Percentiles rank a stretch among this genome's conserved stretches.
Evolutionary conservation across 1,140 invertebrate species (phyloP).

Genomic region (Formica selysi): DNA sequence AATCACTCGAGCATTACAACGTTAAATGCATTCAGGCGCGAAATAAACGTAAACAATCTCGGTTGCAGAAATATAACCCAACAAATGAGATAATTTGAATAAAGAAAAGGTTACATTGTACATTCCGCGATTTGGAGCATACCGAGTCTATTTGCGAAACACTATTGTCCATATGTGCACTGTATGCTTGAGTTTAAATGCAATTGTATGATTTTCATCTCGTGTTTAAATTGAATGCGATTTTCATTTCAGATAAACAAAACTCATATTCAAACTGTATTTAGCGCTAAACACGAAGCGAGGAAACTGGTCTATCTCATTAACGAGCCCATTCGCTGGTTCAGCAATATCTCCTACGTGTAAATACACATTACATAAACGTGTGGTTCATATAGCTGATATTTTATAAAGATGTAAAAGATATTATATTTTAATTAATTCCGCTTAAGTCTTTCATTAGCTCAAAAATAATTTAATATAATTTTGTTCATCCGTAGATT

Average conservation of each 20-base stretch:
- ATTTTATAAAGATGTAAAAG: background rate
- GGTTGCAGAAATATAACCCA: background rate
- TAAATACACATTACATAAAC: conserved; percentile 4
- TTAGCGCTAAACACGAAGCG: conserved; percentile 35
- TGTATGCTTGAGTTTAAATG: conserved; percentile 23
- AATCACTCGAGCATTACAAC: background rate
- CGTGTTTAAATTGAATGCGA: conserved; percentile 50
- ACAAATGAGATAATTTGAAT: conserved; percentile 49
- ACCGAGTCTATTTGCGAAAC: conserved; percentile 35
- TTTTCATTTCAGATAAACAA: conserved; percentile 64
- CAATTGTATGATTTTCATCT: conserved; percentile 61
- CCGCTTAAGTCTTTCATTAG: background rate
- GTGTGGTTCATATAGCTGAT: background rate
- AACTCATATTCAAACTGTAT: conserved; percentile 54
- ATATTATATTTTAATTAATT: background rate
- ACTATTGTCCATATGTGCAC: conserved; percentile 12
- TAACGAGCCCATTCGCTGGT: conserved; percentile 24
- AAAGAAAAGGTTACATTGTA: background rate
- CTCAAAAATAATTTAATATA: background rate
- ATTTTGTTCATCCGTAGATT: background rate
- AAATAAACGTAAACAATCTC: conserved; percentile 7
- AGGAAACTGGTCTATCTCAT: conserved; percentile 29
- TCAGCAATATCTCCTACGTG: conserved; percentile 1
- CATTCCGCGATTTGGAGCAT: background rate
- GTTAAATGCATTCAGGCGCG: background rate